These are phyloP conservation scores for Hylaea fasciaria DNA, from an alignment of 2,888 invertebrate genomes.

Conservation along the genomic window DNA sequence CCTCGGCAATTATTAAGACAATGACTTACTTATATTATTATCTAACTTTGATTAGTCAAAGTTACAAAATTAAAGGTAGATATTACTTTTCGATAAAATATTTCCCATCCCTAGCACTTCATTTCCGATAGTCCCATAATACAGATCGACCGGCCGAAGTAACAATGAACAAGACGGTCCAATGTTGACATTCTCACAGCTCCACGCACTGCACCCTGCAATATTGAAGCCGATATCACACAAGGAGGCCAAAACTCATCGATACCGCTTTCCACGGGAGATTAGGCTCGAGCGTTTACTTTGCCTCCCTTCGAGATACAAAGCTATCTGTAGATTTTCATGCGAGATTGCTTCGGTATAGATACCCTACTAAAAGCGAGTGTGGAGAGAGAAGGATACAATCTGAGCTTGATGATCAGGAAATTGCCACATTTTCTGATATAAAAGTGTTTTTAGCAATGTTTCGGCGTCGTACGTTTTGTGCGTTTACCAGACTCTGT, in stretches of 20 bases:
- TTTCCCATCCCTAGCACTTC: conserved; percentile 29
- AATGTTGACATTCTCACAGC: conserved; percentile 72
- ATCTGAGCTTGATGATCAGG: too few relatives aligned
- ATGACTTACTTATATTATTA: too few relatives aligned
- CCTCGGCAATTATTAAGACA: too few relatives aligned
- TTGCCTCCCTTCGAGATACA: conserved; percentile 35
- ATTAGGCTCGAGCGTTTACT: conserved; percentile 69
- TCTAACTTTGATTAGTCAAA: too few relatives aligned
- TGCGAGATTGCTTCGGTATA: conserved; percentile 52
- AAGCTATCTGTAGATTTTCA: conserved; percentile 55
- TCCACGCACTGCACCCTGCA: conserved; percentile 44
- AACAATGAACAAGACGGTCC: conserved; percentile 61
- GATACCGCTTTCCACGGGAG: conserved; percentile 71
- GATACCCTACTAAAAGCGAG: conserved; percentile 10
- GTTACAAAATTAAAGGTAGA: too few relatives aligned
- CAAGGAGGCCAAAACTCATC: conserved; percentile 58
- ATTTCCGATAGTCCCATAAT: conserved; percentile 37
- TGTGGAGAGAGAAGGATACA: background rate
- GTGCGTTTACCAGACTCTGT: too few relatives aligned
- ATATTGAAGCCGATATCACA: conserved; percentile 39
- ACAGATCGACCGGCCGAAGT: conserved; percentile 44
- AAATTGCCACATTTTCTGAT: conserved; percentile 3
- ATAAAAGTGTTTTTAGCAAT: background rate
- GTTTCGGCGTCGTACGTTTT: too few relatives aligned
- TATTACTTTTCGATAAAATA: background rate